Percentiles rank a stretch among this genome's conserved stretches.
Evolutionary conservation across 1,140 invertebrate genomes (phyloP).

Genomic region (Leptestheria dahalacensis): DNA sequence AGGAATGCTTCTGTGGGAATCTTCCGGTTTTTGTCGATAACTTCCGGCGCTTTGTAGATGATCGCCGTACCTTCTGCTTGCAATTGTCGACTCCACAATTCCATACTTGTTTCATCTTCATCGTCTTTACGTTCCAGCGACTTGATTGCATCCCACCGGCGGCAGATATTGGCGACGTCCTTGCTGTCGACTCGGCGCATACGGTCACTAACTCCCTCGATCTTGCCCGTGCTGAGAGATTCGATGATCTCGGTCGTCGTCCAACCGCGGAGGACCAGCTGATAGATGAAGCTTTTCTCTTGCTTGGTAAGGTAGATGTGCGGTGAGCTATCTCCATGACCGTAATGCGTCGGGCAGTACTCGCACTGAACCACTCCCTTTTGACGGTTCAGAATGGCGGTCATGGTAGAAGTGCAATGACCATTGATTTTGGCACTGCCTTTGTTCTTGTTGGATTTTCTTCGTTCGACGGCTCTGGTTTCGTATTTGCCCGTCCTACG

Average conservation of each 20-base stretch:
- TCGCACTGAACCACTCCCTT: constrained; percentile 1
- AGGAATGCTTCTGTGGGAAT: constrained; percentile 7
- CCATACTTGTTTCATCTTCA: constrained; percentile 9
- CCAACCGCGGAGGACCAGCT: constrained; percentile 3
- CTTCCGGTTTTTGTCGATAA: neutral
- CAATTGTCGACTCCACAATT: constrained; percentile 1
- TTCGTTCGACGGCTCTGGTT: neutral
- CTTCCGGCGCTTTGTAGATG: constrained; percentile 5
- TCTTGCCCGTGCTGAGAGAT: constrained; percentile 3
- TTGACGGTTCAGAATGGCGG: neutral
- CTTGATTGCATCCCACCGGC: neutral
- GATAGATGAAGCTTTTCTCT: constrained; percentile 7
- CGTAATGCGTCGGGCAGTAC: constrained; percentile 13
- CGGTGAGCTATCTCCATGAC: neutral
- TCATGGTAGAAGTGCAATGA: constrained; percentile 2
- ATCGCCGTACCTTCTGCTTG: neutral
- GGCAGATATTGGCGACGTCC: constrained; percentile 10
- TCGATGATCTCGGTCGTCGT: constrained; percentile 8
- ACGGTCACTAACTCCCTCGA: constrained; percentile 5
- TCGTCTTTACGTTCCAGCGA: constrained; percentile 7
- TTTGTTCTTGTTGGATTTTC: neutral
- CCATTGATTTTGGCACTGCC: constrained; percentile 7
- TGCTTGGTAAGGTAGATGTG: constrained; percentile 4
- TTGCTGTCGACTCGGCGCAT: neutral
- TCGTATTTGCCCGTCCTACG: neutral